These are phyloP conservation scores for Esox niger DNA, from an alignment of 2,113 vertebrate genomes.

Conservation along the genomic window DNA sequence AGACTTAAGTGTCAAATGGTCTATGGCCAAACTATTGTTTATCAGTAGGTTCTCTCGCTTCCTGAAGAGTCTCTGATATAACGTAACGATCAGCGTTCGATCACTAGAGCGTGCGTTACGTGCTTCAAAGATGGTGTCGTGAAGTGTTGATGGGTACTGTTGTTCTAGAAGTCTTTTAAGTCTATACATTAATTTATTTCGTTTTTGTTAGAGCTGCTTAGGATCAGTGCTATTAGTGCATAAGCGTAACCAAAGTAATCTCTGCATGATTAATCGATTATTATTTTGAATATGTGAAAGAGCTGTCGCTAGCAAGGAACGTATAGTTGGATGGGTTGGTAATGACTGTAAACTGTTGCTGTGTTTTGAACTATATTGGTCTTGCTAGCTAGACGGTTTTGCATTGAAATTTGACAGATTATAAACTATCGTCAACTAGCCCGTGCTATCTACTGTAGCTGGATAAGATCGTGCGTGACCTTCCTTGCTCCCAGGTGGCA, in stretches of 20 bases:
- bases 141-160: no score
- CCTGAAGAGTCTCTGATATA: no score
- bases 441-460: background rate
- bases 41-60: no score
- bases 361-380: background rate
- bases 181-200: no score
- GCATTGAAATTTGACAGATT: background rate
- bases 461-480: slow-evolving; percentile 33
- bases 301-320: background rate
- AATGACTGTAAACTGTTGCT: background rate
- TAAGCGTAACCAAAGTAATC: no score
- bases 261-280: no score
- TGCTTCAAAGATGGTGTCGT: slow-evolving; percentile 36
- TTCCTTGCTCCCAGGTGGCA: slow-evolving; percentile 22
- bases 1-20: no score
- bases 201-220: no score
- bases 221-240: no score
- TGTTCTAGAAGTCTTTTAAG: no score
- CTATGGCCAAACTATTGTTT: no score
- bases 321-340: background rate
- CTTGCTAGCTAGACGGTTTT: no score
- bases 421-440: background rate
- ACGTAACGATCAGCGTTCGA: background rate
- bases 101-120: slow-evolving; percentile 14
- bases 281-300: background rate